Base-by-base conservation (phyloP, 2,797 vertebrate genomes). In the Selene dorsalis region DNA sequence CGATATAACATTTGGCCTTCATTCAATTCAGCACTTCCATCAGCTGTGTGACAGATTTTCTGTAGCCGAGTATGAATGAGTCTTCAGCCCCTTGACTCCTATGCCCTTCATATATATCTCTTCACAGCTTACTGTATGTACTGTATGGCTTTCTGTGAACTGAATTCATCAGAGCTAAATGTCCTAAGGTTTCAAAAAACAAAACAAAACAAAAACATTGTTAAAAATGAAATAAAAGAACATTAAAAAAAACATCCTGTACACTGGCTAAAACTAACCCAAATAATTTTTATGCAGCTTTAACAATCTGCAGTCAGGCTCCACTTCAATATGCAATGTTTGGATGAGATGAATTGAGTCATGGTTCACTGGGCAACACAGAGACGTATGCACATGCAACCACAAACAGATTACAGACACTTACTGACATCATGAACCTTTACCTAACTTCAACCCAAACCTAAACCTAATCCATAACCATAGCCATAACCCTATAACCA, bases 311-410 rank as follows among this genome's bases (percentile, higher is more conserved):
- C 76, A 69, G 73, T 78, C 69, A 71, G 73, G 45, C 59, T 84
- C 50, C 45, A 64, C 71, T 77, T 79, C 38, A 53, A 45, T 69
- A 64, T 80, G 80, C 75, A 86, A 53, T 75, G 77, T 83, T 85
- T 18, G 72, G 28, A 50, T 82, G 77, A 77, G 84, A 87, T 87
- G 75, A 80, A 91, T 89, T 85, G 78, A 68, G 67, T 83, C 80
- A 82, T 68, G 80, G 80, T 87, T 88, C 67, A 80, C 47, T 82
- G 35, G 60, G 56, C 61, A 55, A 59, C 43, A 41, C 73, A 62
- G 48, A 81, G 55, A 80, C 26, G 77, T 32, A 48, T 47, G n/a
- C 75, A 17, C 70, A 69, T 39, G 16, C 66, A 75, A 20, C 18
- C 52, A 55, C 39, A 64, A 69, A 69, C 62, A 68, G 16, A 57